Evolutionary conservation across 2,113 vertebrate species (phyloP).

Genomic region (Podarcis muralis): DNA sequence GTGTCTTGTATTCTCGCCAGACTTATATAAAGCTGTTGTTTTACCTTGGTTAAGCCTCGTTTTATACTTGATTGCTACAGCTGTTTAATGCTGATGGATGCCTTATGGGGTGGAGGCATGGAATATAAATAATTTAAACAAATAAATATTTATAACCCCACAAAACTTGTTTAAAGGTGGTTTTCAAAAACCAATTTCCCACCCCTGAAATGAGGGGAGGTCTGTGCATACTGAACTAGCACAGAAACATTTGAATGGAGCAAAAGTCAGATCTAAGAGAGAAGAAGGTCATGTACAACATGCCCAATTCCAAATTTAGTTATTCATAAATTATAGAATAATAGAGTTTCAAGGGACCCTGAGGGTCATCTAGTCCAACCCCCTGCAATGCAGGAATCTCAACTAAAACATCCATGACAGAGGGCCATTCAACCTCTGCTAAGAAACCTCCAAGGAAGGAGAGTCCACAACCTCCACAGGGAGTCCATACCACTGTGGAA

Average conservation of each 20-base stretch:
- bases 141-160: background rate
- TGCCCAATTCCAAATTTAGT: background rate
- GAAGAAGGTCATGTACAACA: background rate
- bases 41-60: background rate
- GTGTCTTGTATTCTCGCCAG: too few species aligned
- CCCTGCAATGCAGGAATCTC: too few species aligned
- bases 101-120: background rate
- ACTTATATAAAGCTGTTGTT: background rate
- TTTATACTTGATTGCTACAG: background rate
- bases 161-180: background rate
- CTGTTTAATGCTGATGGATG: background rate
- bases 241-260: background rate
- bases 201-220: background rate
- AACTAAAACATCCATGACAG: too few species aligned
- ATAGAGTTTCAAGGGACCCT: too few species aligned
- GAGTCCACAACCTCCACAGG: too few species aligned
- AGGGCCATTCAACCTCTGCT: too few species aligned
- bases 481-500: too few species aligned
- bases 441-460: too few species aligned
- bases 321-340: too few species aligned
- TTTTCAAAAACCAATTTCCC: slow-evolving; percentile 26
- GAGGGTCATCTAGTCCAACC: too few species aligned
- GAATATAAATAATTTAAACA: background rate
- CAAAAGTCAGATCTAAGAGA: background rate
- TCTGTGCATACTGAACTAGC: background rate